Evolutionary conservation across 2,888 invertebrate genomes (phyloP), one percentile per base, ranked within the genome.

Genomic region (Helleia helle): DNA sequence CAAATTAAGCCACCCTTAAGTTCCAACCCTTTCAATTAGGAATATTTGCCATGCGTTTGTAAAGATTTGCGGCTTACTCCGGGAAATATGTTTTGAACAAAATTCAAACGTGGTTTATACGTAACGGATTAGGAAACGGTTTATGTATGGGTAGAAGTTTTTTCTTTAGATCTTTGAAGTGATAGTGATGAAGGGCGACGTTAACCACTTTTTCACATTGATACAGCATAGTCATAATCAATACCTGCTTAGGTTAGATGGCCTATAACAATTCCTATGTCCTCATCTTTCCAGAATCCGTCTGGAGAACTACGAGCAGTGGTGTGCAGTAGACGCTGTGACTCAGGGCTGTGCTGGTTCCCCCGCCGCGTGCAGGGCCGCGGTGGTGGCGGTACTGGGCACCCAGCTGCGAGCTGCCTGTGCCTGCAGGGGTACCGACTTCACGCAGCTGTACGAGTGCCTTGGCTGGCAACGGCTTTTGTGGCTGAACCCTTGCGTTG

Each of bases 401-500:
- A 96, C 96, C n/a, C 92, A 93, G 66, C 85, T 96, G 37, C 87
- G 95, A 49, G 93, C 93, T 26, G 93, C 93, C 40, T 96, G 96
- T 65, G 93, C 93, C 29, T 96, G 96, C 69, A 91, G 94, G 49
- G 94, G 94, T 24, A 92, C 93, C 1, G 94, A 95, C 79, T 89
- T 92, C 62, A 90, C 91, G 26, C 93, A 94, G 66, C 86, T 94
- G 24, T 94, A 95, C 68, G 93, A 94, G 62, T 96, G 96, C 58
- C 87, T 95, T 0, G 95, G 95, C 39, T 96, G 96, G 95, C 94
- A 95, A 61, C 74, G 95, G 44, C 87, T 95, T 27, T 87, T 96
- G 26, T 96, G 96, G 95, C 90, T 95, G 45, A 96, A 96, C 72
- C 94, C 95, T 39, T 96, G 96, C 72, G 95, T 96, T 56, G 95